Percentiles rank a stretch among this genome's conserved stretches.
These are phyloP conservation scores for Raja brachyura DNA, from an alignment of 2,113 vertebrate genomes.

Conservation along the genomic window DNA sequence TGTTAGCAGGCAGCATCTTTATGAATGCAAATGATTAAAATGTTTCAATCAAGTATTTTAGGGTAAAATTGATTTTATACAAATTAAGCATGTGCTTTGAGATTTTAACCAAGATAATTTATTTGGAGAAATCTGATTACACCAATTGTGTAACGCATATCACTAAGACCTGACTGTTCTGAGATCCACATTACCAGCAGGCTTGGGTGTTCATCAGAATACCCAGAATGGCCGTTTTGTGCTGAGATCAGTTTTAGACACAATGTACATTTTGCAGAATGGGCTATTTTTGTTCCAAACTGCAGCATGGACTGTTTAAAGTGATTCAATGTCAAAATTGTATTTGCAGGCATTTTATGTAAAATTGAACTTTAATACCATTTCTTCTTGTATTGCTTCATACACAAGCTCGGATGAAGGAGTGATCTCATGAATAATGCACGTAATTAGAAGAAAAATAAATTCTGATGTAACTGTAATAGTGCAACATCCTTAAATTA, in stretches of 20 bases:
- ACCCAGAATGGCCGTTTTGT: background rate
- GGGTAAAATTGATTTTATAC: background rate
- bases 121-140: background rate
- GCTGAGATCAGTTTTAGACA: background rate
- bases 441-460: background rate
- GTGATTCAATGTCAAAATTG: slow-evolving; percentile 7
- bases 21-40: background rate
- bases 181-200: background rate
- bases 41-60: background rate
- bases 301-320: background rate
- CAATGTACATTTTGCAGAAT: background rate
- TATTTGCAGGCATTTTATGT: background rate
- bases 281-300: background rate
- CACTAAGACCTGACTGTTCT: background rate
- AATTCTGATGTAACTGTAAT: background rate
- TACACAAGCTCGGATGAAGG: background rate
- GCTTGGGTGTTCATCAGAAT: background rate
- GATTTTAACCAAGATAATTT: background rate
- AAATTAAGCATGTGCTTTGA: background rate
- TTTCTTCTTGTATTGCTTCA: background rate
- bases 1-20: background rate
- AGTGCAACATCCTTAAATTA: background rate
- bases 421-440: background rate
- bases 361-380: background rate
- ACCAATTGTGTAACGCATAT: background rate